phyloP scores from a whole-genome alignment of 2,113 vertebrate species.

The Fulmarus glacialis region DNA sequence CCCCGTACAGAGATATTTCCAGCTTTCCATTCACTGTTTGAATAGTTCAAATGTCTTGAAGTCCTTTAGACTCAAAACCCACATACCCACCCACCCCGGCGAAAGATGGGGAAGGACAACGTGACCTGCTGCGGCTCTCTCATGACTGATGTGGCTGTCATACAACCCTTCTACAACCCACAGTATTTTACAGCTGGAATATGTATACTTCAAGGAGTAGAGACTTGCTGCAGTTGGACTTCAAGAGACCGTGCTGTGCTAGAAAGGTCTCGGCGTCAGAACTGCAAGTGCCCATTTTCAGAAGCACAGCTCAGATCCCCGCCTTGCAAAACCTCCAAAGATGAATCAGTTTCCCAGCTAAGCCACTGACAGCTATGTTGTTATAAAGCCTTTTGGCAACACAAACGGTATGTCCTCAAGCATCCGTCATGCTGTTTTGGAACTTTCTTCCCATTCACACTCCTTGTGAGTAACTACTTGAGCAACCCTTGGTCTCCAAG shows the following conservation, averaged over 20 bases:
- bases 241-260: not conserved
- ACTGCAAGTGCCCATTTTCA: not conserved
- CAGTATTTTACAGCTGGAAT: not conserved
- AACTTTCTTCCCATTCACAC: not conserved
- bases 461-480: not conserved
- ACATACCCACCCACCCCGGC: fast-evolving
- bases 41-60: not conserved
- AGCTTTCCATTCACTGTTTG: not conserved
- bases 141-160: not conserved
- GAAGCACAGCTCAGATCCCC: not conserved
- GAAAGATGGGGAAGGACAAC: not conserved
- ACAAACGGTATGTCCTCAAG: not conserved
- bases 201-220: not conserved
- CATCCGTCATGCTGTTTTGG: not conserved
- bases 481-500: not conserved
- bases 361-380: not conserved
- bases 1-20: not conserved
- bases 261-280: not conserved
- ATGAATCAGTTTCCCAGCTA: not conserved
- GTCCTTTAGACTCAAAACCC: not conserved
- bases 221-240: not conserved
- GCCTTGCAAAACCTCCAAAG: not conserved
- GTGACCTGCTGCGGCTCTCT: not conserved
- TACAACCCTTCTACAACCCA: not conserved
- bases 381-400: not conserved